Percentiles rank a stretch among this genome's conserved stretches.
Evolutionary conservation across 2,113 vertebrate species (phyloP).

Genomic region (Odocoileus hemionus): DNA sequence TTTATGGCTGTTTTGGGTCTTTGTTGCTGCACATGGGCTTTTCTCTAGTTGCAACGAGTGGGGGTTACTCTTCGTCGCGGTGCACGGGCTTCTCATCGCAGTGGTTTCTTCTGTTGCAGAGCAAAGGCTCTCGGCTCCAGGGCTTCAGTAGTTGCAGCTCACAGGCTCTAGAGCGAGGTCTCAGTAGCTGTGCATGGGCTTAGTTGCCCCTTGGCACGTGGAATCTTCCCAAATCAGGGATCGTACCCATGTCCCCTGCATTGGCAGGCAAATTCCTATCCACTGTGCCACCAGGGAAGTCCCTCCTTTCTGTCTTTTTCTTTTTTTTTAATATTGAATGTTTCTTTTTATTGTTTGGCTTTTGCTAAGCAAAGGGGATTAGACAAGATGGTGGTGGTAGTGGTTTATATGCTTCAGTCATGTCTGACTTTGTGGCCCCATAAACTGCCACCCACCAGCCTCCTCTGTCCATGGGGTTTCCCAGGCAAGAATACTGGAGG

Average conservation of each 20-base stretch:
- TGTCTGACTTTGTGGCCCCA: neutral
- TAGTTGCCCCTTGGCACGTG: neutral
- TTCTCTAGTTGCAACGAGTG: neutral
- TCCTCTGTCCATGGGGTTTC: neutral
- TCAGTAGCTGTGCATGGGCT: neutral
- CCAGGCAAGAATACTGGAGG: neutral
- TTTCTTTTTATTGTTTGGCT: neutral
- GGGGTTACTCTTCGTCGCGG: neutral
- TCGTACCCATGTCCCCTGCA: neutral
- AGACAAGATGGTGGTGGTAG: neutral
- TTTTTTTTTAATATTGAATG: neutral
- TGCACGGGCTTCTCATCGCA: neutral
- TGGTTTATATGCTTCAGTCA: neutral
- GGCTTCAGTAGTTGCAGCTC: neutral
- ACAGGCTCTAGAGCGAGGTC: neutral
- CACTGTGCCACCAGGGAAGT: neutral
- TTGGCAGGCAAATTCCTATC: neutral
- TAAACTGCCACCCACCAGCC: neutral
- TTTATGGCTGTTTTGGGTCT: neutral
- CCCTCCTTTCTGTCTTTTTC: neutral
- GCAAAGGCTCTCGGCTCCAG: neutral
- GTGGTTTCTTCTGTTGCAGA: neutral
- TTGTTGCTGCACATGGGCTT: neutral
- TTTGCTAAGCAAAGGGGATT: neutral
- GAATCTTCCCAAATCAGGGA: neutral